phyloP scores from a whole-genome alignment of 2,888 invertebrate species.

The Deilephila porcellus region DNA sequence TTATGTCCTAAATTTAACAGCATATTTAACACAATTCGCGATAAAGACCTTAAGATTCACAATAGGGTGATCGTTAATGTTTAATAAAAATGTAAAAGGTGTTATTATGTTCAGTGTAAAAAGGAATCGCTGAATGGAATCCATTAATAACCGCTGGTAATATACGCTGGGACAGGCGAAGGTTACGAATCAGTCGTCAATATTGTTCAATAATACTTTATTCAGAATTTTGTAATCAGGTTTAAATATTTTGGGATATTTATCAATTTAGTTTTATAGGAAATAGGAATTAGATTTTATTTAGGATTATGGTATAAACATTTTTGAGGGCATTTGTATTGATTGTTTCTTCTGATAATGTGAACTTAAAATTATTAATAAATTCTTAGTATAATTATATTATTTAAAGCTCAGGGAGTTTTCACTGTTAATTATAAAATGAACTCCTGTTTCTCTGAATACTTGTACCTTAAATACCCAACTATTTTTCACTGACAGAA shows the following conservation, averaged over 20 bases:
- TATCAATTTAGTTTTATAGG: no score
- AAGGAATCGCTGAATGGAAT: conserved; percentile 14
- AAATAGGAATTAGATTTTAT: no score
- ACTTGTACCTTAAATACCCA: no score
- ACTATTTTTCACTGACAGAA: no score
- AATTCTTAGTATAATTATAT: no score
- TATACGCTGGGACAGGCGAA: not conserved
- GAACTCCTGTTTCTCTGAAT: no score
- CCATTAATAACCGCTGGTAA: conserved; percentile 4
- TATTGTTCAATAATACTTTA: not conserved
- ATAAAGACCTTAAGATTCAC: not conserved
- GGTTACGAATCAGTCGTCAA: not conserved
- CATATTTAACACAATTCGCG: not conserved
- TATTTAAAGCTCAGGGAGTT: no score
- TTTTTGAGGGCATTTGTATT: no score
- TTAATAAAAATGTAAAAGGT: conserved; percentile 15
- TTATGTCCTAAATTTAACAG: not conserved
- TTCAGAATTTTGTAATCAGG: not conserved
- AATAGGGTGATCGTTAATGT: conserved; percentile 10
- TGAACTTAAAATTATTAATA: no score
- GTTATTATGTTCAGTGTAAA: not conserved
- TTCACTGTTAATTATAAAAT: no score
- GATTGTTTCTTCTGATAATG: no score
- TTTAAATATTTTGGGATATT: not conserved
- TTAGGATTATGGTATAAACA: no score